Percentiles rank a stretch among this genome's conserved stretches.
phyloP scores from a whole-genome alignment of 2,113 vertebrate species.

The Aix galericulata region DNA sequence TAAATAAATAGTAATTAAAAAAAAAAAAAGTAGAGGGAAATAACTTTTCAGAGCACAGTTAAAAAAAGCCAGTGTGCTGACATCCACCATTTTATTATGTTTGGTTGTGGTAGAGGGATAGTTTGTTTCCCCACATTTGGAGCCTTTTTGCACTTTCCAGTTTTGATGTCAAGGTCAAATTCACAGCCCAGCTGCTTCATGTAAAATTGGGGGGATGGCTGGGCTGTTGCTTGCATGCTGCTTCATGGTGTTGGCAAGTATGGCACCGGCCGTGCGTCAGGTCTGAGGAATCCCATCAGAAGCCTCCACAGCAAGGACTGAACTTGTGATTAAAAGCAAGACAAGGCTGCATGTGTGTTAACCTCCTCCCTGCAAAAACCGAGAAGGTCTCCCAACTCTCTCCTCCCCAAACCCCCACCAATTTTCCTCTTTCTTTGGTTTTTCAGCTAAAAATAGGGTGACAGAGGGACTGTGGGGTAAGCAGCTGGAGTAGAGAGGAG shows the following conservation, averaged over 20 bases:
- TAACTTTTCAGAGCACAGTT: background rate
- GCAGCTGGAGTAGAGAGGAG: conserved; percentile 80
- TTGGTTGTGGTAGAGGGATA: background rate
- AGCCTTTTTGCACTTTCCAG: background rate
- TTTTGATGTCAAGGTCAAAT: background rate
- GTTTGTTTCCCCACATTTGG: background rate
- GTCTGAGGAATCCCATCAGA: conserved; percentile 18
- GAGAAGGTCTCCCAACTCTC: conserved; percentile 15
- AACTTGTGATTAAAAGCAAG: conserved; percentile 50
- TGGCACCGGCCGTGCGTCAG: background rate
- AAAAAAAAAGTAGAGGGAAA: background rate
- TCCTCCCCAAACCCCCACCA: conserved; percentile 36
- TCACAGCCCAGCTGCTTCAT: background rate
- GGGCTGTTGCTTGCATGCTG: background rate
- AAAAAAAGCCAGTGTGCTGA: background rate
- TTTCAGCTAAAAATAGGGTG: conserved; percentile 84
- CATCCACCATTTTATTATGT: background rate
- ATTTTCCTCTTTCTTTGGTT: conserved; percentile 77
- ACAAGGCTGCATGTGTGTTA: conserved; percentile 45
- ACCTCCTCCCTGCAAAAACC: background rate
- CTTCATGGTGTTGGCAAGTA: background rate
- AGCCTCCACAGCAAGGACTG: background rate
- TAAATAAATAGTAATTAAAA: background rate
- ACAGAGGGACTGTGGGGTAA: conserved; percentile 86
- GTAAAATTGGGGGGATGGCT: background rate